Evolutionary conservation across 2,797 vertebrate genomes (phyloP).

Genomic region (Squalus acanthias): DNA sequence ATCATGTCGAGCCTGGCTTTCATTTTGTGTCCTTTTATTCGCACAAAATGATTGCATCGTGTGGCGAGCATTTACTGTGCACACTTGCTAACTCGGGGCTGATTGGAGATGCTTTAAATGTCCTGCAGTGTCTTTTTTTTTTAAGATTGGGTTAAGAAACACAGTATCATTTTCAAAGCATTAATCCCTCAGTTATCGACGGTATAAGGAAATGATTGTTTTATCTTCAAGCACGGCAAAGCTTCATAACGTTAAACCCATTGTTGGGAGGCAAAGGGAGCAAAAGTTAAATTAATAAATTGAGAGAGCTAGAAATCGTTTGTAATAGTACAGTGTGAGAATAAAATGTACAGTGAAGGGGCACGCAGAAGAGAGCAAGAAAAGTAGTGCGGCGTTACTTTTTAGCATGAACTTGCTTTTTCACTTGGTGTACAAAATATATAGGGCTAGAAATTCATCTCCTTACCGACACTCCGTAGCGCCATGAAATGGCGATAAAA

Average conservation of each 20-base stretch:
- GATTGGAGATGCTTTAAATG: neutral
- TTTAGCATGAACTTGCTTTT: neutral
- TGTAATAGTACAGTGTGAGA: neutral
- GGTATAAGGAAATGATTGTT: neutral
- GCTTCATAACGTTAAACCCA: neutral
- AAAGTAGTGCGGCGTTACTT: neutral
- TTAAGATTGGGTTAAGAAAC: neutral
- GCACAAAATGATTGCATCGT: neutral
- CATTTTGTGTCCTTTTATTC: constrained; percentile 19
- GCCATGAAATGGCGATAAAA: too few relatives aligned
- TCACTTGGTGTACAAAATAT: too few relatives aligned
- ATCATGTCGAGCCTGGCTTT: constrained; percentile 3
- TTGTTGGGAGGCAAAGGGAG: neutral
- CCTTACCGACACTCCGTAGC: too few relatives aligned
- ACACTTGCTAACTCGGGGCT: neutral
- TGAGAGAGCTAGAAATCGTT: neutral
- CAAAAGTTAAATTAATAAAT: neutral
- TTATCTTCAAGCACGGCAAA: neutral
- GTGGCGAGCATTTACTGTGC: neutral
- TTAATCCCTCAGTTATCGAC: neutral
- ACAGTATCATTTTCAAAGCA: neutral
- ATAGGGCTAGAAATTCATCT: too few relatives aligned
- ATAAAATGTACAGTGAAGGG: neutral
- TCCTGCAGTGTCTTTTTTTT: neutral
- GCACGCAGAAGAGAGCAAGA: neutral